phyloP scores from a whole-genome alignment of 2,888 invertebrate species.

The Orthosia cruda region DNA sequence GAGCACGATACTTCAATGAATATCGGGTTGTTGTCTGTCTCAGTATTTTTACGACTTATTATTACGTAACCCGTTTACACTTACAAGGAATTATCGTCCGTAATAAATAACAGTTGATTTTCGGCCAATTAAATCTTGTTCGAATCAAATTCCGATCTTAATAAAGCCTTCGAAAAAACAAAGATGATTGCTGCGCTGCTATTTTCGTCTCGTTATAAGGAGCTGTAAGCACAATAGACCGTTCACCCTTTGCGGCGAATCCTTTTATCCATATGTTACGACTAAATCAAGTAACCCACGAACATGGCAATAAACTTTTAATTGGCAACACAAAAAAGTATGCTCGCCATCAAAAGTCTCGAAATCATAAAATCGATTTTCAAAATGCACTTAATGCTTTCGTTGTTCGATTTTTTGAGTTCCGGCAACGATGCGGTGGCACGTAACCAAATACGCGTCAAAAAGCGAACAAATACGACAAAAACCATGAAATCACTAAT shows the following conservation, averaged over 20 bases:
- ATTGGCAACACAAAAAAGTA: constrained; percentile 37
- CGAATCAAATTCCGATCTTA: constrained; percentile 32
- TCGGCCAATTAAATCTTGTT: constrained; percentile 47
- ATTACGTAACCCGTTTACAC: constrained; percentile 69
- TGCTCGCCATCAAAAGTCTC: constrained; percentile 5
- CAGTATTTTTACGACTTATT: constrained; percentile 62
- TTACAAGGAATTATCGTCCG: constrained; percentile 47
- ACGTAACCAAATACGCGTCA: constrained; percentile 76
- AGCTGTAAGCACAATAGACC: constrained; percentile 30
- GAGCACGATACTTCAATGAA: constrained; percentile 79
- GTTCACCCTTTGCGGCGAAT: constrained; percentile 27
- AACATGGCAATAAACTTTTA: constrained; percentile 29
- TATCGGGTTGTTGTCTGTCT: constrained; percentile 56
- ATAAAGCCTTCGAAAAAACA: constrained; percentile 29
- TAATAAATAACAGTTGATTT: constrained; percentile 58
- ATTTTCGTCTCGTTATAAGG: constrained; percentile 45
- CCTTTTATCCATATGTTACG: constrained; percentile 4
- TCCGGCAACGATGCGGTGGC: constrained; percentile 66
- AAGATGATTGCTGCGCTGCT: constrained; percentile 33
- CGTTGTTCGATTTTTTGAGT: constrained; percentile 71
- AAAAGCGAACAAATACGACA: constrained; percentile 68
- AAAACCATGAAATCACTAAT: constrained; percentile 86
- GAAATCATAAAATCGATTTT: constrained; percentile 30
- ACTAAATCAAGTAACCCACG: constrained; percentile 24
- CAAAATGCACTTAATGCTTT: constrained; percentile 23